Base-by-base conservation (phyloP, 2,113 vertebrate species). In the Indicator maculatus region DNA sequence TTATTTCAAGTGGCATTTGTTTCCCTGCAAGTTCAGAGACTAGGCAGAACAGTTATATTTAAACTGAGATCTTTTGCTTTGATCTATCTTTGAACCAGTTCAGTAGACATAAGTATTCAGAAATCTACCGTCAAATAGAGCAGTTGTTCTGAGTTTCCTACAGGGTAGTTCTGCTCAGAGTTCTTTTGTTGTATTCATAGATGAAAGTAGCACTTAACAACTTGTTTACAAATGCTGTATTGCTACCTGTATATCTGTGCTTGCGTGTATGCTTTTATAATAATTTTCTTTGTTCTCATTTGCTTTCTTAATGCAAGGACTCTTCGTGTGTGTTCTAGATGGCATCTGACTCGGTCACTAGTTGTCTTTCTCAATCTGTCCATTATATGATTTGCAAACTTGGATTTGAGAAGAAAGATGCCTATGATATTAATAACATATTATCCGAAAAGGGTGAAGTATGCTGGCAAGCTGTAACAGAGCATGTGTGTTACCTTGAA, bases 301-400 rank as follows among this genome's bases (percentile, higher is more conserved):
- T 9, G 8, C 23, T 61, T 93, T 71, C 30, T 56, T 82, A 10
- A 85, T 61, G 36, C 39, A 53, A 76, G 12, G 8, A 52, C 13
- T 89, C 6, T 72, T 66, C 83, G 6, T 91, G 2, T 89, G 7
- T 90, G 11, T 97, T 97, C 81, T 84, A 98, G 98, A 95, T 97
- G 84, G 61, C 75, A 0, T 73, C 50, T 30, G 91, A 87, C 21
- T 61, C 58, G 0, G 11, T 96, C 28, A 78, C 94, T 50, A 98
- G 98, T 33, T 98, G 97, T 71, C 98, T 98, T 88, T 98, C 98
- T 75, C 88, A 96, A 30, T 36, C 88, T 6, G 98, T 98, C 30
- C 93, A 97, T 76, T 96, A 98, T 9, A 70, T 71, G 12, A 95
- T 98, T 71, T 98, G 98, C 79, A 78, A 95, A 83, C 86, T 98